phyloP scores from a whole-genome alignment of 2,797 vertebrate genomes.

The Babyrousa celebensis region DNA sequence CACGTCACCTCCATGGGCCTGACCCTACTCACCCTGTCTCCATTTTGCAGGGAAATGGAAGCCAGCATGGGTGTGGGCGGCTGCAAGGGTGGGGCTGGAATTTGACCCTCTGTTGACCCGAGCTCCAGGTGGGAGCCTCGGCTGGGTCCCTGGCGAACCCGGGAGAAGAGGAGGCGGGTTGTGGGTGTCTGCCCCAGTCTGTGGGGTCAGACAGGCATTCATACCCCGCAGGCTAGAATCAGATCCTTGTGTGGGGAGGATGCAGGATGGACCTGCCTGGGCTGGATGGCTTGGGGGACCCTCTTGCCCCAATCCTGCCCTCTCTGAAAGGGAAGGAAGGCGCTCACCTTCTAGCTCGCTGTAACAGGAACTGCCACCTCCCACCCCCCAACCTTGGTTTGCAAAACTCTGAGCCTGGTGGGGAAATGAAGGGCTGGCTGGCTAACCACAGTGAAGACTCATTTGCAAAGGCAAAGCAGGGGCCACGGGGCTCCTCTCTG shows the following conservation, averaged over 20 bases:
- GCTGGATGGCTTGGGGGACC: neutral
- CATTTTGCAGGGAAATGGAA: neutral
- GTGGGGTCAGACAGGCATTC: neutral
- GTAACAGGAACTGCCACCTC: slow-evolving; percentile 78
- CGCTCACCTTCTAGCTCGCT: slow-evolving; percentile 51
- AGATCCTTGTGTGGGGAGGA: neutral
- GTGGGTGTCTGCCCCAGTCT: neutral
- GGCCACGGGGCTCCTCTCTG: neutral
- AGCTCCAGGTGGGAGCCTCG: neutral
- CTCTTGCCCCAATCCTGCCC: neutral
- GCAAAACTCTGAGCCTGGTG: slow-evolving; percentile 81
- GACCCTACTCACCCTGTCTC: neutral
- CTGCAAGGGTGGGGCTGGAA: neutral
- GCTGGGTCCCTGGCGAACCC: neutral
- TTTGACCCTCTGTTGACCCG: neutral
- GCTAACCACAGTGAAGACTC: slow-evolving; percentile 69
- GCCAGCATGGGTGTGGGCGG: neutral
- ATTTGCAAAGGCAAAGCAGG: slow-evolving; percentile 80
- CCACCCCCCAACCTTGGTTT: slow-evolving; percentile 71
- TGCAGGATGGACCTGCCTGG: neutral
- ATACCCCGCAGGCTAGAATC: fast-evolving
- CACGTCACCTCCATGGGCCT: fast-evolving
- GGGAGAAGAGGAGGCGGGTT: neutral
- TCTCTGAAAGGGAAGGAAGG: slow-evolving; percentile 74
- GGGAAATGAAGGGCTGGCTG: slow-evolving; percentile 85